Conservation (phyloP, 1,140 invertebrate species). For the Zelostemma sp. region DNA sequence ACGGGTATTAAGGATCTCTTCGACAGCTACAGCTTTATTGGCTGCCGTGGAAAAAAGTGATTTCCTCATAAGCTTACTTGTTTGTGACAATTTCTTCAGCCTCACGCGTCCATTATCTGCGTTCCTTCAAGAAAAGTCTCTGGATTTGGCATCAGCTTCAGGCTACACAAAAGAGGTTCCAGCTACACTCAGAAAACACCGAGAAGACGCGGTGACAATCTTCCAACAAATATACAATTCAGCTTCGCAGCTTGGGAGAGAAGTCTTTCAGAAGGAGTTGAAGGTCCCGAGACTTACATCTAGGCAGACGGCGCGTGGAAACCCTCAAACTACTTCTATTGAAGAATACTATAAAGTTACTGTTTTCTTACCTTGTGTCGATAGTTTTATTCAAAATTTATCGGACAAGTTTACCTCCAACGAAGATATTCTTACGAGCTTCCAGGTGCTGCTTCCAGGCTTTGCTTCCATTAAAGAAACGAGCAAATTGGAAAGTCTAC, state of each 20-base stretch:
- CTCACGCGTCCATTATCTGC: conserved; percentile 13
- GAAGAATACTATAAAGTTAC: conserved; percentile 14
- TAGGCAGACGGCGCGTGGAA: conserved; percentile 11
- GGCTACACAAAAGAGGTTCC: conserved; percentile 10
- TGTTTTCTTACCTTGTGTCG: conserved; percentile 7
- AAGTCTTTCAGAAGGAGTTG: conserved; percentile 7
- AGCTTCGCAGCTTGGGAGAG: not conserved
- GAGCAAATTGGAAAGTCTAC: no score
- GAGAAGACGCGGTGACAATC: conserved; percentile 10
- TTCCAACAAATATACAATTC: conserved; percentile 10
- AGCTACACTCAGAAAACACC: not conserved
- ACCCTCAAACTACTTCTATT: conserved; percentile 5
- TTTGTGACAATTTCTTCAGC: conserved; percentile 24
- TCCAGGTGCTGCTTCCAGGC: no score
- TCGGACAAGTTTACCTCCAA: conserved; percentile 9
- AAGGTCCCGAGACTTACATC: conserved; percentile 7
- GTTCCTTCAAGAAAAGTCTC: conserved; percentile 12
- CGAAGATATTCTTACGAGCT: not conserved
- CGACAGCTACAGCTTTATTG: conserved; percentile 12
- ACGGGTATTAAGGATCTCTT: not conserved
- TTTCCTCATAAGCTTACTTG: conserved; percentile 9
- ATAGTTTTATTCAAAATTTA: conserved; percentile 17
- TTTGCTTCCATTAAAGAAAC: no score
- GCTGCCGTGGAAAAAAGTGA: conserved; percentile 14
- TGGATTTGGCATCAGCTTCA: conserved; percentile 8